Percentiles rank a stretch among this genome's conserved stretches.
phyloP scores from a whole-genome alignment of 1,140 invertebrate genomes.

The Leptopilina clavipes region DNA sequence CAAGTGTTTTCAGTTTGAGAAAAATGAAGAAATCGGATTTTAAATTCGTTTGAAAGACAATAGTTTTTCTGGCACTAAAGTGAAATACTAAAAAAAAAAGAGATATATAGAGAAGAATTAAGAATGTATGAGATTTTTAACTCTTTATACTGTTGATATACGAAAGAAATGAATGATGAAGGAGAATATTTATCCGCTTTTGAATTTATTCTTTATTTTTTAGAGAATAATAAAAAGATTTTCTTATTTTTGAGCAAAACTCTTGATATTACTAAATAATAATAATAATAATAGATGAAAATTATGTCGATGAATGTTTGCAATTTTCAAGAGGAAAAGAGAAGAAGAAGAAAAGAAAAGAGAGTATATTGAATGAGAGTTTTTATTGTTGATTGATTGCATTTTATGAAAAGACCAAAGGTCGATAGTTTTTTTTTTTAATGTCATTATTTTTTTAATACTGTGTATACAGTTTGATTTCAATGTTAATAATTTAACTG shows the following conservation, averaged over 20 bases:
- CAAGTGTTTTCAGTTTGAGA: neutral
- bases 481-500: conserved; percentile 28
- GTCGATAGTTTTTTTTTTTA: conserved; percentile 16
- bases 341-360: neutral
- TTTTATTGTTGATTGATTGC: conserved; percentile 13
- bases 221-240: neutral
- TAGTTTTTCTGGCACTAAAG: neutral
- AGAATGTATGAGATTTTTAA: conserved; percentile 9
- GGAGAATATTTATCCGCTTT: conserved; percentile 18
- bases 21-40: neutral
- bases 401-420: neutral
- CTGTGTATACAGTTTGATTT: neutral
- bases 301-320: neutral
- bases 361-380: neutral
- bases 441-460: neutral
- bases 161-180: neutral
- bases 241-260: neutral
- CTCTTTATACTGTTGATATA: conserved; percentile 19
- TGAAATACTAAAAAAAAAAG: no score
- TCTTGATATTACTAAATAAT: conserved; percentile 20
- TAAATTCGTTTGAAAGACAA: neutral
- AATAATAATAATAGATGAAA: neutral
- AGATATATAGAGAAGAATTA: neutral
- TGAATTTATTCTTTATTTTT: neutral
- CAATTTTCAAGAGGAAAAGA: neutral